Conservation (phyloP, 2,888 invertebrate genomes). For the Leptopilina syphax region DNA sequence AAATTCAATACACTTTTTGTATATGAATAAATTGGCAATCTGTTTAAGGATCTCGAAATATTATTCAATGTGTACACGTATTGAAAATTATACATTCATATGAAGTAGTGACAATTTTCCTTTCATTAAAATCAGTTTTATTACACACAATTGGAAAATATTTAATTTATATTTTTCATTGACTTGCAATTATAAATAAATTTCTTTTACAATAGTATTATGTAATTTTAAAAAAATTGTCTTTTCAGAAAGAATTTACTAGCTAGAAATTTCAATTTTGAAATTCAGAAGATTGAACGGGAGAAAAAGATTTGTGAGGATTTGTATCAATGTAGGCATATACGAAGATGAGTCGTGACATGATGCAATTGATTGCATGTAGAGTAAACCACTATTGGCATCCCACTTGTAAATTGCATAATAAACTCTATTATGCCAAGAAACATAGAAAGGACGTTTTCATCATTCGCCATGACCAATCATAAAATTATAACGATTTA, state of each 20-base stretch:
- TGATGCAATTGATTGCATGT: constrained; percentile 58
- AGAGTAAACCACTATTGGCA: constrained; percentile 52
- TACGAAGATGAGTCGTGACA: constrained; percentile 55
- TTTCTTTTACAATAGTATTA: background rate
- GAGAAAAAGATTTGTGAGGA: constrained; percentile 42
- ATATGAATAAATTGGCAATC: background rate
- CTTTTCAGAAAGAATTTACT: too few species aligned
- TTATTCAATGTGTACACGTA: background rate
- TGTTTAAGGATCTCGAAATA: background rate
- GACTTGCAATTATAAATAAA: background rate
- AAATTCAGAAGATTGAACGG: background rate
- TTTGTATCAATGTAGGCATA: constrained; percentile 54
- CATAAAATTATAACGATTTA: constrained; percentile 36
- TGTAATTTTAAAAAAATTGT: background rate
- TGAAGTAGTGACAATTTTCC: constrained; percentile 3
- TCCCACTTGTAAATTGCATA: constrained; percentile 58
- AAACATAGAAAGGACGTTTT: constrained; percentile 53
- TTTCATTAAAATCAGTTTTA: background rate
- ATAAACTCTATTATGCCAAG: constrained; percentile 50
- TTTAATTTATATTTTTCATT: background rate
- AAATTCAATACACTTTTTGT: background rate
- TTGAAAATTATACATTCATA: background rate
- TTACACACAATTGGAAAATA: background rate
- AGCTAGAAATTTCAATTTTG: background rate
- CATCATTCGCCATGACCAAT: constrained; percentile 42